Base-by-base conservation (phyloP, 1,140 invertebrate species). In the Hestina assimilis region DNA sequence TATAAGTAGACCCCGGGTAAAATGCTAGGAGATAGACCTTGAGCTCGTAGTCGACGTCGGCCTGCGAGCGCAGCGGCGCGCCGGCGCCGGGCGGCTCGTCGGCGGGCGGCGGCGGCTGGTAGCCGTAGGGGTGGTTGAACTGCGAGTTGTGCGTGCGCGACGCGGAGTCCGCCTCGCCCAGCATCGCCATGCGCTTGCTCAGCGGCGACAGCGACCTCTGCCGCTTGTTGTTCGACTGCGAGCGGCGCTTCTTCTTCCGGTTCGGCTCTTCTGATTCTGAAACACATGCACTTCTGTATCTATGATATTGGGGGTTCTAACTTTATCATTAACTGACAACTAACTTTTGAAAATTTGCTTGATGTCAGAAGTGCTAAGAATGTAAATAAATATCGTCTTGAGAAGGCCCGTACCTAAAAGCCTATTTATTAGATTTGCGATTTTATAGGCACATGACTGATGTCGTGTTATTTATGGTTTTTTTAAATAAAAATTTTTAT, bases 171-270 rank as follows among this genome's bases (percentile, higher is more conserved):
- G 81, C 79, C 23, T 91, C 90, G 59, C 91, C 91, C 63, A 92
- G 86, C 86, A 92, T 87, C 8, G 92, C 93, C 93, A 95, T 95
- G 5, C 94, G 91, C 72, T 95, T 95, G 74, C 94, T 95, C 3
- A 95, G 84, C 6, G 94, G 94, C 21, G 94, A 95, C 24, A 95
- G 77, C 0, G 94, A 96, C 2, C 91, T 91, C 40, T 94, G 92
- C 60, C 93, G 92, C 77, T 94, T 93, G 60, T 90, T 78, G 77
- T 83, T 83, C 0, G 89, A 90, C n/a, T 89, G 86, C 15, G 89
- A 90, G 21, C 90, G 86, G 46, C 89, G 89, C 52, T 93, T 93
- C 65, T 93, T 92, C 72, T 92, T 92, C 21, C 90, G 89, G 46
- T 85, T 89, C 1, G 91, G 90, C 31, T 87, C 86, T 69, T 91